Evolutionary conservation across 2,888 invertebrate species (phyloP).

Genomic region (Balanococcus diminutus): DNA sequence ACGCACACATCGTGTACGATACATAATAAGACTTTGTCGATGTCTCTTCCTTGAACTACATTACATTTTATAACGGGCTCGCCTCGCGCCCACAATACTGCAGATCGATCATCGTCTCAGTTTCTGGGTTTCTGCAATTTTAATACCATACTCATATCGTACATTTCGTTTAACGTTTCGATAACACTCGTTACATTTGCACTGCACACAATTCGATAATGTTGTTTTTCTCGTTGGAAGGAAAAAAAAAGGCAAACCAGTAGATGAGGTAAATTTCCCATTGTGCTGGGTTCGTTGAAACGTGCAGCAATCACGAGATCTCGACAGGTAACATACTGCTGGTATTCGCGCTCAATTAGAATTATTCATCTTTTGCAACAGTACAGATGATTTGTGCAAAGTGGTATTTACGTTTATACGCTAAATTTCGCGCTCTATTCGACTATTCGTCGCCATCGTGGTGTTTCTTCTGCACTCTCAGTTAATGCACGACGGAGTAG

Average conservation of each 20-base stretch:
- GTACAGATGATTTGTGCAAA: background rate
- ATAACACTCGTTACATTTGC: constrained; percentile 13
- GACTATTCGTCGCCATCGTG: background rate
- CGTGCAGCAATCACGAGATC: background rate
- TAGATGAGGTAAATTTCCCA: background rate
- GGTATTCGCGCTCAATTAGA: background rate
- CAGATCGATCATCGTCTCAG: background rate
- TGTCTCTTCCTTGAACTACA: constrained; percentile 19
- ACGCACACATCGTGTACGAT: background rate
- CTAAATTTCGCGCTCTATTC: constrained; percentile 3
- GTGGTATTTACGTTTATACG: constrained; percentile 6
- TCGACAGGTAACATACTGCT: background rate
- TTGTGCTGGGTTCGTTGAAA: background rate
- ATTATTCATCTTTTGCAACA: background rate
- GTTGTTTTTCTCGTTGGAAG: too few relatives aligned
- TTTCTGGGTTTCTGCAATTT: too few relatives aligned
- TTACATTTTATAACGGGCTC: constrained; percentile 17
- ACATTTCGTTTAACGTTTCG: background rate
- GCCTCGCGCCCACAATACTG: constrained; percentile 3
- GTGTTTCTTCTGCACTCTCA: background rate
- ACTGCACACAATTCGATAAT: background rate
- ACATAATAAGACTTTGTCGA: background rate
- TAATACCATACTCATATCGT: background rate
- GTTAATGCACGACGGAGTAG: background rate
- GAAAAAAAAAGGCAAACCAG: background rate